These are phyloP conservation scores for Sinopyrophorus schimmeli DNA, from an alignment of 2,888 invertebrate genomes.

Conservation along the genomic window DNA sequence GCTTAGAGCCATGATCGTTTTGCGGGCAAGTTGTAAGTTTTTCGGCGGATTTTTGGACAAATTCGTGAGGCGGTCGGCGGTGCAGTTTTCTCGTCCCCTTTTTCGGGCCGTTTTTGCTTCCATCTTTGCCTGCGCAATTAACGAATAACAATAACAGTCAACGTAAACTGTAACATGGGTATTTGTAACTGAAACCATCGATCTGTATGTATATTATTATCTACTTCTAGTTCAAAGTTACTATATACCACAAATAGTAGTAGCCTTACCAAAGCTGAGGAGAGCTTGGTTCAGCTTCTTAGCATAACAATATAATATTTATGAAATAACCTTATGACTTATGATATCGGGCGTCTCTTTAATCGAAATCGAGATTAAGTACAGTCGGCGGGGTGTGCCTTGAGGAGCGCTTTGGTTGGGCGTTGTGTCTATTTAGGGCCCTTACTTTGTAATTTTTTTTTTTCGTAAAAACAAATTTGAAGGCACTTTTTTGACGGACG, in stretches of 20 bases:
- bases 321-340: conserved; percentile 58
- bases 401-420: conserved; percentile 63
- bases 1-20: no score
- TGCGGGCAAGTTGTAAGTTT: no score
- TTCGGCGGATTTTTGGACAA: no score
- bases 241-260: conserved; percentile 60
- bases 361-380: conserved; percentile 47
- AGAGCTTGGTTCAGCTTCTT: conserved; percentile 51
- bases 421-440: conserved; percentile 88
- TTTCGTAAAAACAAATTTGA: conserved; percentile 89
- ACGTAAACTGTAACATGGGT: conserved; percentile 55
- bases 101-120: conserved; percentile 15
- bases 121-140: conserved; percentile 32
- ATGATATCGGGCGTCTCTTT: conserved; percentile 60
- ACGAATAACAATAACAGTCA: conserved; percentile 58
- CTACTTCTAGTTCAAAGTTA: conserved; percentile 58
- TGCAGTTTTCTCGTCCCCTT: conserved; percentile 13
- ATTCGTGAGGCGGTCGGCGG: conserved; percentile 1
- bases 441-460: conserved; percentile 74
- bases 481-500: conserved; percentile 96
- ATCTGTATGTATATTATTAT: conserved; percentile 56
- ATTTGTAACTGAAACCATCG: conserved; percentile 58
- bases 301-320: conserved; percentile 59
- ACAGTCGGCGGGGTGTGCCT: conserved; percentile 53
- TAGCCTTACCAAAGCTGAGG: conserved; percentile 43